Percentiles rank a stretch among this genome's conserved stretches.
Conservation (phyloP, 2,797 vertebrate species). For the Balearica regulorum region DNA sequence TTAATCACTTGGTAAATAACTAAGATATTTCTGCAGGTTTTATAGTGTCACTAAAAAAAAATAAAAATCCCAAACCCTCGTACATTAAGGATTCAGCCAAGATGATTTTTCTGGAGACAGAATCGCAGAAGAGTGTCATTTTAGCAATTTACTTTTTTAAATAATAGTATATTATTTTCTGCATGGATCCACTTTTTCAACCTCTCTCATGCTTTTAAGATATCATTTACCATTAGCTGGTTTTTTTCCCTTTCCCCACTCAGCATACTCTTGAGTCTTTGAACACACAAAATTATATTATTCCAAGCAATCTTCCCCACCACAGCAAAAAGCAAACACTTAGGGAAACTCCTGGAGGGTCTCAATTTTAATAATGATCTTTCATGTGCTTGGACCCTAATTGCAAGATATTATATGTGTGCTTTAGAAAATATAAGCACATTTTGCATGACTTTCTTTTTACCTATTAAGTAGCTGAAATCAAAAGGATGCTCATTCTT, state of each 20-base stretch:
- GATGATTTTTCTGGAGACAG: slow-evolving; percentile 39
- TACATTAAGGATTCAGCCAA: slow-evolving; percentile 61
- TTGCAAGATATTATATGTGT: slow-evolving; percentile 54
- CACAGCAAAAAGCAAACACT: slow-evolving; percentile 59
- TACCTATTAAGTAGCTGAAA: slow-evolving; percentile 60
- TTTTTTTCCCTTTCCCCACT: neutral
- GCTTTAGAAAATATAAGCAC: slow-evolving; percentile 52
- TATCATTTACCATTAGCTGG: slow-evolving; percentile 61
- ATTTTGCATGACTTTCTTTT: slow-evolving; percentile 52
- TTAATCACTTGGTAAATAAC: slow-evolving; percentile 78
- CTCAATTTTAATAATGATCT: slow-evolving; percentile 58
- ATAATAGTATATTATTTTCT: slow-evolving; percentile 74
- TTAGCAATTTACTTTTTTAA: slow-evolving; percentile 74
- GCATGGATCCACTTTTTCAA: slow-evolving; percentile 62
- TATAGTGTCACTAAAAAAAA: slow-evolving; percentile 38
- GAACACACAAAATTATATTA: slow-evolving; percentile 57
- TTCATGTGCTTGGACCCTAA: slow-evolving; percentile 59
- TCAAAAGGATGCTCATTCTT: slow-evolving; percentile 15
- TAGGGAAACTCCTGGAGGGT: slow-evolving; percentile 62
- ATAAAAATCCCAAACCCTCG: neutral
- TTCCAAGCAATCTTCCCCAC: slow-evolving; percentile 54
- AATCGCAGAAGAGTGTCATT: slow-evolving; percentile 55
- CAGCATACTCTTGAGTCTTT: slow-evolving; percentile 52
- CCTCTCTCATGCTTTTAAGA: slow-evolving; percentile 69
- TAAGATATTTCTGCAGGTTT: slow-evolving; percentile 65